Evolutionary conservation across 2,113 vertebrate species (phyloP).

Genomic region (Heloderma charlesbogerti): DNA sequence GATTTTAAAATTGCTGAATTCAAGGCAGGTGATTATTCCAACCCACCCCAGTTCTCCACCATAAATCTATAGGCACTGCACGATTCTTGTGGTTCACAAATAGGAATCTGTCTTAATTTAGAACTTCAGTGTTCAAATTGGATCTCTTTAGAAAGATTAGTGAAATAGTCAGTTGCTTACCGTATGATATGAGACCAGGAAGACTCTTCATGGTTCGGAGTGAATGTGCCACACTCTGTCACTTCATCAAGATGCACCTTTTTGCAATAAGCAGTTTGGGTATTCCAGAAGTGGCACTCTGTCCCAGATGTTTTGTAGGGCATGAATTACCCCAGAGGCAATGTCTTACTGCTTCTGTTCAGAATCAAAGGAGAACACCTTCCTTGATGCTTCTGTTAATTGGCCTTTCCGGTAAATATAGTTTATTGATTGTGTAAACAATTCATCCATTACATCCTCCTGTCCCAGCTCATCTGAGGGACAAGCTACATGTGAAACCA

Average conservation of each 20-base stretch:
- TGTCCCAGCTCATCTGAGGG: neutral
- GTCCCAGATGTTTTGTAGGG: neutral
- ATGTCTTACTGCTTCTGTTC: neutral
- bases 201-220: neutral
- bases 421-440: neutral
- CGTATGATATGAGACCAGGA: neutral
- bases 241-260: neutral
- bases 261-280: neutral
- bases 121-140: neutral
- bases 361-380: neutral
- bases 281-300: neutral
- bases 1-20: neutral
- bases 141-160: neutral
- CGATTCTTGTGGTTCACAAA: neutral
- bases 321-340: neutral
- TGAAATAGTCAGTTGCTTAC: neutral
- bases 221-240: neutral
- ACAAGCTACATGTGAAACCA: neutral
- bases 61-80: neutral
- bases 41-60: no score
- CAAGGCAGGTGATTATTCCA: neutral
- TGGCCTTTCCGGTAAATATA: neutral
- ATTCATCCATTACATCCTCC: neutral
- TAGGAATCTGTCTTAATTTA: neutral
- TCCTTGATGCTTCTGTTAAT: neutral